Evolutionary conservation across 2,113 vertebrate species (phyloP), one percentile per base, ranked within the genome.

Genomic region (Cephalopterus ornatus): DNA sequence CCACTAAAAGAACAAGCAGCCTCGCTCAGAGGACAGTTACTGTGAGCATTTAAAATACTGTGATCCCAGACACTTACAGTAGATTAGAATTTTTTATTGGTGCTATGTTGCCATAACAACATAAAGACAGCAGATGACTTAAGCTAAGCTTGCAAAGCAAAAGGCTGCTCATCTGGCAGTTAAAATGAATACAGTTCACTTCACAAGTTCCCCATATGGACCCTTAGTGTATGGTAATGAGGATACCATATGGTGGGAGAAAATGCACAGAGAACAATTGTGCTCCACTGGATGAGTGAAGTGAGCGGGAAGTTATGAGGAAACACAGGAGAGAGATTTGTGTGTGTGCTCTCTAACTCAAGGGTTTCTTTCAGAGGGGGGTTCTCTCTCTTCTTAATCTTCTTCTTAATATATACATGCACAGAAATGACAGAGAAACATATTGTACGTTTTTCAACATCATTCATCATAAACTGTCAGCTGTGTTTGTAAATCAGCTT

Each of bases 201-300:
- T 98, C 98, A 98, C 98, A 98, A 98, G 98, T 98, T 98, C 96
- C 98, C 98, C 98, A 98, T 98, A 98, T 98, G 98, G 98, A 98
- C 98, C 97, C 97, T 98, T 97, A 98, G 98, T 97, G 97, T 98
- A 98, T 98, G 98, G 97, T 98, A 98, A 98, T 98, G 98, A 98
- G 97, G 97, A 96, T 98, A 97, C 98, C 98, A 98, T 98, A 98
- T 98, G 98, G 98, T 97, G 97, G 97, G 96, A 97, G 98, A 98
- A 97, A 98, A 98, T 95, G 98, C 97, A 97, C 89, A 85, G 97
- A 96, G 97, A 98, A 98, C 98, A 98, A 98, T 98, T 96, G 98
- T 97, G 97, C 96, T 98, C 96, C 92, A 92, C 96, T 93, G 97
- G 97, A 93, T 97, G 97, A 97, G 96, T 95, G 97, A 97, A 97